Evolutionary conservation across 2,113 vertebrate genomes (phyloP).

Genomic region (Hippocampus comes): DNA sequence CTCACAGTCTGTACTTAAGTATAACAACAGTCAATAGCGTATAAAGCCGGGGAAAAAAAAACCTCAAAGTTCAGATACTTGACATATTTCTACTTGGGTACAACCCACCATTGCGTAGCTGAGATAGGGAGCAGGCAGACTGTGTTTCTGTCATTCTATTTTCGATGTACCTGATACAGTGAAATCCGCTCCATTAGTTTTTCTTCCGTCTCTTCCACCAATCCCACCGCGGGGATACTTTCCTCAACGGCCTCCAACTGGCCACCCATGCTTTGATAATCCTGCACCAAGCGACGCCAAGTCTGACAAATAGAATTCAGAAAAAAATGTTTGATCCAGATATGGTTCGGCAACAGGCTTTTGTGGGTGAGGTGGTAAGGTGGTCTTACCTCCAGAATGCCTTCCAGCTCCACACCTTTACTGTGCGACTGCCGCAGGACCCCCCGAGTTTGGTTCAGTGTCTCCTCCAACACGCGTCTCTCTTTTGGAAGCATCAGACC

Average conservation of each 20-base stretch:
- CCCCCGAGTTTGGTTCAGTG: slow-evolving; percentile 76
- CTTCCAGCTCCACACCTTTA: slow-evolving; percentile 89
- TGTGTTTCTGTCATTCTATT: neutral
- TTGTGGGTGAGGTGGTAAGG: no score
- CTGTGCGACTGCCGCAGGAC: slow-evolving; percentile 87
- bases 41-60: neutral
- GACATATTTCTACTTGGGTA: no score
- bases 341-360: neutral
- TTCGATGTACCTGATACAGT: slow-evolving; percentile 81
- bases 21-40: neutral
- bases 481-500: slow-evolving; percentile 75
- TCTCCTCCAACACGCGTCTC: slow-evolving; percentile 72
- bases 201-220: slow-evolving; percentile 91
- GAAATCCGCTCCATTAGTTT: slow-evolving; percentile 81
- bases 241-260: slow-evolving; percentile 84
- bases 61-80: no score
- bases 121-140: neutral
- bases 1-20: no score
- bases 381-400: slow-evolving; percentile 85
- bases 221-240: slow-evolving; percentile 78
- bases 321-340: neutral
- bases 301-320: slow-evolving; percentile 66
- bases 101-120: no score
- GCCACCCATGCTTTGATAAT: slow-evolving; percentile 76
- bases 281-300: slow-evolving; percentile 81